These are phyloP conservation scores for Phaetusa simplex DNA, from an alignment of 2,113 vertebrate genomes.

Conservation along the genomic window DNA sequence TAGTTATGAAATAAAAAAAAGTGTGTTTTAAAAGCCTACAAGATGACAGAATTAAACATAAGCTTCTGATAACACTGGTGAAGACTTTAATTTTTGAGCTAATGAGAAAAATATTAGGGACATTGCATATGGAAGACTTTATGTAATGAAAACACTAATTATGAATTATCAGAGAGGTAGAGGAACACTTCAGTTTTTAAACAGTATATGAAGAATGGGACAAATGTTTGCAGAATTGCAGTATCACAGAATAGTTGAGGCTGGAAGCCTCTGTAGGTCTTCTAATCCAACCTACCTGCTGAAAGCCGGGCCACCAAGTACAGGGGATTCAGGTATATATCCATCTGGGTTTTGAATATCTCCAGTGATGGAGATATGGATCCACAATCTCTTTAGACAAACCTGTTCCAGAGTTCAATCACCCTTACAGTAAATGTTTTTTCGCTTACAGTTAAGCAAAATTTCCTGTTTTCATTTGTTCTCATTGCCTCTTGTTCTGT, in stretches of 20 bases:
- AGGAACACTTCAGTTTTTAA: not conserved
- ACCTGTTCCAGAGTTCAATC: not conserved
- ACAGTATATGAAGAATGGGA: not conserved
- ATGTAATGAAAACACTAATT: not conserved
- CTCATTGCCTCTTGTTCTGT: not conserved
- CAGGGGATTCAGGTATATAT: not conserved
- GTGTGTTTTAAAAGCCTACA: not conserved
- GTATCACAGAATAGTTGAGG: not conserved
- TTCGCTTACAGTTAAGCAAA: not conserved
- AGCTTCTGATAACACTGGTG: not conserved
- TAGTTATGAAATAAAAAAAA: not conserved
- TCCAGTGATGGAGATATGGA: not conserved
- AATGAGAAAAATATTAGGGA: not conserved
- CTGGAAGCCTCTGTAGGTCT: not conserved
- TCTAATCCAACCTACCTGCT: not conserved
- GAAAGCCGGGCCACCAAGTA: not conserved
- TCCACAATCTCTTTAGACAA: not conserved
- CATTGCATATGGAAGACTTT: not conserved
- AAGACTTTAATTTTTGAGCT: not conserved
- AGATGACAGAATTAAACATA: not conserved
- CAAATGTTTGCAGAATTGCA: not conserved
- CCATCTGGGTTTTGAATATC: not conserved
- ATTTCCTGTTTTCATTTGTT: not conserved
- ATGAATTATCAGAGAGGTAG: not conserved
- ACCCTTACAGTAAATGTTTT: not conserved